phyloP scores from a whole-genome alignment of 2,888 invertebrate species.

The Stenoptilia bipunctidactyla region DNA sequence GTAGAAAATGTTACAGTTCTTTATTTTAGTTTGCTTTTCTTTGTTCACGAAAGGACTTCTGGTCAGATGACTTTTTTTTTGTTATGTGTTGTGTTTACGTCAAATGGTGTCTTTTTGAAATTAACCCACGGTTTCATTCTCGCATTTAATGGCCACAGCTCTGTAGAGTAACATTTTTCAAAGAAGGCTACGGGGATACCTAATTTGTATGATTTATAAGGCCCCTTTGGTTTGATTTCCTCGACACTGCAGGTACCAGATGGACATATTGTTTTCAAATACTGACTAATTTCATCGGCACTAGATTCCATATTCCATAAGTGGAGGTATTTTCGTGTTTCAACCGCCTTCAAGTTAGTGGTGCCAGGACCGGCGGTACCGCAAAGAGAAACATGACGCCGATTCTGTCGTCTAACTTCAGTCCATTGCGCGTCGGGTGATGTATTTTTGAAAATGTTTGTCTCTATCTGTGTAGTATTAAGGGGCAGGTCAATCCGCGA shows the following conservation, averaged over 20 bases:
- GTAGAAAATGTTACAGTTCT: constrained; percentile 2
- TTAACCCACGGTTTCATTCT: no score
- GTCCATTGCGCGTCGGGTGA: background rate
- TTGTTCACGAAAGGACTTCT: constrained; percentile 4
- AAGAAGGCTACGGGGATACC: no score
- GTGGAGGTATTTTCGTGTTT: constrained; percentile 13
- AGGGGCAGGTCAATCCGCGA: background rate
- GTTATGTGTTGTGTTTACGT: no score
- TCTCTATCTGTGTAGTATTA: background rate
- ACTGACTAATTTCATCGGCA: constrained; percentile 9
- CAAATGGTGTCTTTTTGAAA: constrained; percentile 2
- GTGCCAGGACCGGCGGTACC: constrained; percentile 9
- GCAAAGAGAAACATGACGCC: background rate
- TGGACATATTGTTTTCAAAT: constrained; percentile 12
- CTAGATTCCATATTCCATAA: constrained; percentile 18
- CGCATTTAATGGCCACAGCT: no score
- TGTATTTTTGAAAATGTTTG: background rate
- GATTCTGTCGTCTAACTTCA: background rate
- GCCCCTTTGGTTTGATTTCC: constrained; percentile 13
- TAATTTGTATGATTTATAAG: constrained; percentile 14
- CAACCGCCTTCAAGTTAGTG: constrained; percentile 14
- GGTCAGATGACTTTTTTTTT: constrained; percentile 4
- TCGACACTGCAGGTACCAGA: constrained; percentile 11
- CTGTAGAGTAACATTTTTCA: no score
- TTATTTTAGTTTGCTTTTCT: background rate